phyloP scores from a whole-genome alignment of 92 coral and sea anemone genomes.

The Parazoanthus swiftii region DNA sequence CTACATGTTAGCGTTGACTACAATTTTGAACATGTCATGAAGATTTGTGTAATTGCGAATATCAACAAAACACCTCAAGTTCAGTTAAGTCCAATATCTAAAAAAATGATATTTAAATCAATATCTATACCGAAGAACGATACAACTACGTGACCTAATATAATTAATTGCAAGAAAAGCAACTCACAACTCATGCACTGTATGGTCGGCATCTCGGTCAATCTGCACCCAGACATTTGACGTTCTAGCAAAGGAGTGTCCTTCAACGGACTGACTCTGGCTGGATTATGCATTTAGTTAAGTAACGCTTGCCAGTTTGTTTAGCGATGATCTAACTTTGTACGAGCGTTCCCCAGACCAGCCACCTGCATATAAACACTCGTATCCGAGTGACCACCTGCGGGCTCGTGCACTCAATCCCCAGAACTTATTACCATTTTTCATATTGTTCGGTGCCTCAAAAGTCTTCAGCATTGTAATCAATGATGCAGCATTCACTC shows the following conservation, averaged over 20 bases:
- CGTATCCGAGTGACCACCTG: slow-evolving; percentile 19
- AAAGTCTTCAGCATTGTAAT: background rate
- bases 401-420: background rate
- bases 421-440: background rate
- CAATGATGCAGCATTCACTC: background rate
- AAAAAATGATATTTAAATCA: background rate
- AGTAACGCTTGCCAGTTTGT: slow-evolving; percentile 30
- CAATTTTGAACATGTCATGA: background rate
- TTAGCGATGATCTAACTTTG: slow-evolving; percentile 41
- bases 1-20: too few relatives aligned
- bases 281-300: slow-evolving; percentile 30
- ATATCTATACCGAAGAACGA: background rate
- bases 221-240: slow-evolving; percentile 33
- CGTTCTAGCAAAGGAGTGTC: slow-evolving; percentile 35
- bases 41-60: background rate
- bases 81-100: background rate
- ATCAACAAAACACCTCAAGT: slow-evolving; percentile 13
- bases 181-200: slow-evolving; percentile 44
- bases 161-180: background rate
- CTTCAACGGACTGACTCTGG: slow-evolving; percentile 36
- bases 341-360: slow-evolving; percentile 15
- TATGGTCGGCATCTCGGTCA: slow-evolving; percentile 37
- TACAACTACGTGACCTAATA: background rate
- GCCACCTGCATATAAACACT: slow-evolving; percentile 44
- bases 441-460: background rate